Evolutionary conservation across 2,888 invertebrate genomes (phyloP), one percentile per base, ranked within the genome.

Genomic region (Latrodectus hesperus): DNA sequence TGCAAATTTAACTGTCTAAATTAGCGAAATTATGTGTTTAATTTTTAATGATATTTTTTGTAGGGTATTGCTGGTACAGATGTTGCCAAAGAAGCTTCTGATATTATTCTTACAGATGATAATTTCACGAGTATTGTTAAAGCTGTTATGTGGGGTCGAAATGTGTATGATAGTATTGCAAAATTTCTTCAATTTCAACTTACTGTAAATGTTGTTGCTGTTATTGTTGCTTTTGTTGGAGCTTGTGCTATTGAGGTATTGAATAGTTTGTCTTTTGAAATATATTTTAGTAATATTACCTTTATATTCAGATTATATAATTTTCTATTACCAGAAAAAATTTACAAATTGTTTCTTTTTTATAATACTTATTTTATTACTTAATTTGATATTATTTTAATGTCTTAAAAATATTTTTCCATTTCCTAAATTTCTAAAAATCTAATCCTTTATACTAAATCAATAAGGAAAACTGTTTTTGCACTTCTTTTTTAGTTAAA

Each of bases 101-200:
- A 99, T 94, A 99, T 99, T 93, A 99, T 99, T 92, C 94, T 99
- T 88, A 99, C 99, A 60, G 99, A 99, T 93, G 99, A 99, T 93
- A 99, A 99, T 94, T 99, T 99, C 94, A 98, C 98, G 91, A 98
- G 98, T 92, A 99, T 99, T 93, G 99, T 99, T 90, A 99, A 99
- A 93, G 99, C 99, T 90, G 99, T 99, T 90, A 98, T 99, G 98
- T 99, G 99, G 99, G 99, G 99, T 89, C 95, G 99, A 91, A 99
- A 99, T 93, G 99, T 99, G 81, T 99, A 99, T 93, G 99, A 99
- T 94, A 98, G 98, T 92, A 99, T 99, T 93, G 98, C 99, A 90
- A 99, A 99, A 94, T 99, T 99, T 94, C 94, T 99, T 91, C 99
- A 99, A 94, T 99, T 99, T 94, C 99, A 99, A 94, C 94, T 99